Evolutionary conservation across 1,140 invertebrate species (phyloP), one percentile per base, ranked within the genome.

Genomic region (Carposina sasakii): DNA sequence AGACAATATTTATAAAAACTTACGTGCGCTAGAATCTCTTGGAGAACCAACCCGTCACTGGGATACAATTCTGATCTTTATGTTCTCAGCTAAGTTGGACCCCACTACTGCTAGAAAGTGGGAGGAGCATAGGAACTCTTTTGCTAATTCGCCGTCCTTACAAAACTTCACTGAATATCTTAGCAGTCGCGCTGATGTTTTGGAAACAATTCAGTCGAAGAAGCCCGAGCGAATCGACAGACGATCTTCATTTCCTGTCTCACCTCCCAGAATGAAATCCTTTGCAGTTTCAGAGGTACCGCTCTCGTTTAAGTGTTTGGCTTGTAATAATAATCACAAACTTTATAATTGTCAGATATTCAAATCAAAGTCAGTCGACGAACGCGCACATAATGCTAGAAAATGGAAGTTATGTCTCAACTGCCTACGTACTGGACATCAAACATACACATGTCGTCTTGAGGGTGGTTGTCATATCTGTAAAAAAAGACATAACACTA

Each of bases 361-460:
- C 31, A 46, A 31, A 24, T 17, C 17, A n/a, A 19, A 34, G 15
- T 12, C 17, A 13, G 21, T 46, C 21, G 43, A 46, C 16, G 10
- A n/a, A 15, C 43, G 43, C 30, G 36, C 36, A 34, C 9, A n/a
- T 20, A 46, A 36, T 9, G 43, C 43, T 1, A 46, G 36, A 17
- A 20, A 46, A 15, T 24, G 13, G 12, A 46, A 46, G 16, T 30
- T 46, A 8, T 46, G 43, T 46, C 21, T 46, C 22, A 46, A 46
- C 16, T 46, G 31, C 24, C 30, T 46, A 22, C 30, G 43, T 12
- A 17, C 31, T 5, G 43, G 43, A 19, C 43, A 46, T 31, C n/a
- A n/a, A n/a, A n/a, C n/a, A n/a, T n/a, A n/a, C n/a, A n/a, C n/a
- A n/a, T n/a, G n/a, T n/a, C n/a, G n/a, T n/a, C n/a, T n/a, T n/a